These are phyloP conservation scores for Pantala flavescens DNA, from an alignment of 1,140 invertebrate genomes.

Conservation along the genomic window DNA sequence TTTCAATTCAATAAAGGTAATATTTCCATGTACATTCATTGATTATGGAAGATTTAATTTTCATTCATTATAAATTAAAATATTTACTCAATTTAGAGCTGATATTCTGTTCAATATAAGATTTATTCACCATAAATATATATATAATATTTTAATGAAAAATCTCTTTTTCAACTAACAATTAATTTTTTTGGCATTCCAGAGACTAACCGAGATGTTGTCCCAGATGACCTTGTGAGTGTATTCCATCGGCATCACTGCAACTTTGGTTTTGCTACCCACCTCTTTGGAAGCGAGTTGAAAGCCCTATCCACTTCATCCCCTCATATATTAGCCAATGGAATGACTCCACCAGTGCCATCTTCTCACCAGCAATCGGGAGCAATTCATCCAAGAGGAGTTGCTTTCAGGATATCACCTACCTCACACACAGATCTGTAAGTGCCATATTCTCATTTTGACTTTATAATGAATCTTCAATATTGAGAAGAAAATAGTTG, in stretches of 20 bases:
- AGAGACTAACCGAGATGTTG: conserved; percentile 84
- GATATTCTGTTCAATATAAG: too few species aligned
- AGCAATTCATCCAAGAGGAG: conserved; percentile 47
- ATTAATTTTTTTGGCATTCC: conserved; percentile 18
- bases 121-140: too few species aligned
- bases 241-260: conserved; percentile 89
- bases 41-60: too few species aligned
- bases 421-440: conserved; percentile 74
- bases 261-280: conserved; percentile 90
- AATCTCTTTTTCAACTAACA: background rate
- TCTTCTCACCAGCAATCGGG: background rate
- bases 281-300: conserved; percentile 84
- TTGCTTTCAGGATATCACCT: conserved; percentile 82
- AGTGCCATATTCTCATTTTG: conserved; percentile 28
- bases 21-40: too few species aligned
- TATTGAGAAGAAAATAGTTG: too few species aligned
- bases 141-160: too few species aligned
- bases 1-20: too few species aligned
- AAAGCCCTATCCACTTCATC: conserved; percentile 71
- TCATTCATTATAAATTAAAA: too few species aligned
- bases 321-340: conserved; percentile 30
- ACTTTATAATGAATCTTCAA: too few species aligned
- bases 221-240: conserved; percentile 82
- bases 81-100: too few species aligned
- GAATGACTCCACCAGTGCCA: background rate